Percentiles rank a stretch among this genome's conserved stretches.
phyloP scores from a whole-genome alignment of 2,888 invertebrate species.

The Dichetophora obliterata region DNA sequence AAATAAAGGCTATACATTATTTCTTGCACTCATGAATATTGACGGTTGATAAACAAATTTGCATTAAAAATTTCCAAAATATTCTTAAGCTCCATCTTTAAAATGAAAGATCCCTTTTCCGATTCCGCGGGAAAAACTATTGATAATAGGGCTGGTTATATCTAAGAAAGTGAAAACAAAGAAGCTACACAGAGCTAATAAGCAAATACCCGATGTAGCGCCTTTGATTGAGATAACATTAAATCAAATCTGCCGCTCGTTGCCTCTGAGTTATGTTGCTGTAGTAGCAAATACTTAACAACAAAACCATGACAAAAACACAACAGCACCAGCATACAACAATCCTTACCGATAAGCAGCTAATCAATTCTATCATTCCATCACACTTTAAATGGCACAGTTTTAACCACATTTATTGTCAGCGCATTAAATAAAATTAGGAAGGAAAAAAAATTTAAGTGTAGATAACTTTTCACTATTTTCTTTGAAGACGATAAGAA shows the following conservation, averaged over 20 bases:
- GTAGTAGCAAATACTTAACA: neutral
- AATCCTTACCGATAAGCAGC: neutral
- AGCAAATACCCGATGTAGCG: neutral
- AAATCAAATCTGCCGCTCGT: too few species aligned
- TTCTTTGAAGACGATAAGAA: constrained; percentile 10
- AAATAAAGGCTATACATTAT: too few species aligned
- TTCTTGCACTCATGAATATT: too few species aligned
- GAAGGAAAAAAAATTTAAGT: neutral
- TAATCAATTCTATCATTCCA: neutral
- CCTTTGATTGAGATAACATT: neutral
- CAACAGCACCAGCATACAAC: neutral
- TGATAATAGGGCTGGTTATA: too few species aligned
- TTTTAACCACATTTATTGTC: neutral
- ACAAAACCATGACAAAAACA: neutral
- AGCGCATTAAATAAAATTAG: neutral
- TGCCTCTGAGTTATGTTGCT: too few species aligned
- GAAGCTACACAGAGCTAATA: neutral
- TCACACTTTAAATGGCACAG: neutral
- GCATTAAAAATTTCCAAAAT: too few species aligned
- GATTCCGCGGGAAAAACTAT: too few species aligned
- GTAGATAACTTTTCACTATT: constrained; percentile 19
- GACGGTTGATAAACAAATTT: too few species aligned
- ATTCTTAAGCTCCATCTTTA: too few species aligned
- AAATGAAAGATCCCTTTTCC: too few species aligned
- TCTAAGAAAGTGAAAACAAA: neutral